Percentiles rank a stretch among this genome's conserved stretches.
Conservation (phyloP, 2,797 vertebrate species). For the Rostrhamus sociabilis region DNA sequence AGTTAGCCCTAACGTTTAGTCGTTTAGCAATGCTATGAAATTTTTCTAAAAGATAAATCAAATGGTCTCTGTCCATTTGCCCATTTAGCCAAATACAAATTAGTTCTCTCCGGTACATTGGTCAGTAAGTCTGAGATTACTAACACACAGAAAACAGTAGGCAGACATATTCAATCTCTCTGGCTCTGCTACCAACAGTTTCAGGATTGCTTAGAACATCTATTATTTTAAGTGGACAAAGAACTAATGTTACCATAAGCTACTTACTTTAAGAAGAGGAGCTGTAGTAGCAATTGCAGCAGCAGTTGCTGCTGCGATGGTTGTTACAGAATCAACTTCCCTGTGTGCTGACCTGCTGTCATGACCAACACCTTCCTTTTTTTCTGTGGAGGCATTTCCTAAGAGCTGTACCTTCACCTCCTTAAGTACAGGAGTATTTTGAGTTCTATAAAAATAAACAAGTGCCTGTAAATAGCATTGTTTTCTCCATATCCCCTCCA, state of each 20-base stretch:
- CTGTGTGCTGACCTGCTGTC: background rate
- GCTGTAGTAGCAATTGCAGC: constrained; percentile 82
- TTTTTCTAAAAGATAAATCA: background rate
- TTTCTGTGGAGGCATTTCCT: constrained; percentile 31
- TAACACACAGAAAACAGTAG: background rate
- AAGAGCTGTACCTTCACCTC: constrained; percentile 86
- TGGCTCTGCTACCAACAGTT: background rate
- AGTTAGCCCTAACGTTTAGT: background rate
- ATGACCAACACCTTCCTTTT: background rate
- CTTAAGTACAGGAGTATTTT: constrained; percentile 76
- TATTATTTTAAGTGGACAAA: background rate
- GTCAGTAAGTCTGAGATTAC: background rate
- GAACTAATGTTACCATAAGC: background rate
- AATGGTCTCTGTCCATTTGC: background rate
- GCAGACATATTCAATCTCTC: background rate
- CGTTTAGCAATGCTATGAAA: background rate
- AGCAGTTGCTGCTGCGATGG: constrained; percentile 79
- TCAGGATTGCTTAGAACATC: background rate
- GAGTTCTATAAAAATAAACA: constrained; percentile 70
- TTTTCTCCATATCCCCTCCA: background rate
- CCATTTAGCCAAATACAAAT: background rate
- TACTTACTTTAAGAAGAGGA: constrained; percentile 81
- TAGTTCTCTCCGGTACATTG: background rate
- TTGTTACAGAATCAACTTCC: constrained; percentile 65
- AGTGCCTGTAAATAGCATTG: background rate